A percentile compares a stretch with the other conserved stretches of the same genome.
Evolutionary conservation across 2,797 vertebrate species (phyloP).

Genomic region (Erithacus rubecula): DNA sequence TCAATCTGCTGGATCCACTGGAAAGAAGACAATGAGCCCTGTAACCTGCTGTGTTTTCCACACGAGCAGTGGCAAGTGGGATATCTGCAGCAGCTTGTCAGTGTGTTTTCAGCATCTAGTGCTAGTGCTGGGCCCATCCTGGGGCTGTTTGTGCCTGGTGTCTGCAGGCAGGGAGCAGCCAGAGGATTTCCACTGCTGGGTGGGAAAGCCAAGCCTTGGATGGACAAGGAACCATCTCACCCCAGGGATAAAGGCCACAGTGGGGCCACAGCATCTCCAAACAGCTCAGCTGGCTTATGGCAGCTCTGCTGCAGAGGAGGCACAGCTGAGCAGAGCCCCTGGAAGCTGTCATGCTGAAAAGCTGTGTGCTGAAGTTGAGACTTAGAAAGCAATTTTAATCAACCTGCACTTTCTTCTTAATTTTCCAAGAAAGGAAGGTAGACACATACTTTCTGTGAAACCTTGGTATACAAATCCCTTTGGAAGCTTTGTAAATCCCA

Average conservation of each 20-base stretch:
- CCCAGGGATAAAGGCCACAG: not conserved
- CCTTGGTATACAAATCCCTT: not conserved
- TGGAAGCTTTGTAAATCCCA: not conserved
- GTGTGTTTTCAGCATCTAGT: not conserved
- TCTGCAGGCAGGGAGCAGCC: not conserved
- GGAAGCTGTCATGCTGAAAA: not conserved
- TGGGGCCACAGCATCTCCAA: not conserved
- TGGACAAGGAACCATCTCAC: not conserved
- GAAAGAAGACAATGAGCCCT: constrained; percentile 34
- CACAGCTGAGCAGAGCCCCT: not conserved
- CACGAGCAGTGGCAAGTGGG: not conserved
- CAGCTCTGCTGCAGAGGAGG: not conserved
- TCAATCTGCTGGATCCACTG: constrained; percentile 99
- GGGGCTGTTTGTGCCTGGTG: not conserved
- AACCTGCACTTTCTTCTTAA: not conserved
- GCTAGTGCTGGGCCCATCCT: not conserved
- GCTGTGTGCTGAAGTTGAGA: not conserved
- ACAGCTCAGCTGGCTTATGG: not conserved
- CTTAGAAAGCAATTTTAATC: not conserved
- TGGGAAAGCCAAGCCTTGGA: not conserved
- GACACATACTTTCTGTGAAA: not conserved
- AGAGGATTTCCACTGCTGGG: not conserved
- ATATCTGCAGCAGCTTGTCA: not conserved
- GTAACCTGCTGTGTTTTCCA: not conserved
- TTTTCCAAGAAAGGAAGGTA: not conserved